Percentiles rank a stretch among this genome's conserved stretches.
Conservation (phyloP, 2,113 vertebrate genomes). For the Semnornis frantzii region DNA sequence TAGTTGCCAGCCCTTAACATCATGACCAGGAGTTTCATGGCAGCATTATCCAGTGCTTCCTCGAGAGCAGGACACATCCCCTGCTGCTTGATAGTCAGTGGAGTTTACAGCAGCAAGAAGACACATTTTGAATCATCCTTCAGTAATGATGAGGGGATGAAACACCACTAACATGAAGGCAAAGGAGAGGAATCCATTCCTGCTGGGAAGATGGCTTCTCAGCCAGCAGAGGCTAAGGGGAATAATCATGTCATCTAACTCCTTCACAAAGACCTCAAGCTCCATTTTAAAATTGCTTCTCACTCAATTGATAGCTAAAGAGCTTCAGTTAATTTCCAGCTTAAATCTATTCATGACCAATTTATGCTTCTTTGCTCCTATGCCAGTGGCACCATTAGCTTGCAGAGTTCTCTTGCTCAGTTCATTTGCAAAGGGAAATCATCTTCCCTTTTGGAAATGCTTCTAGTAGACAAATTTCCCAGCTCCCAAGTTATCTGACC, state of each 20-base stretch:
- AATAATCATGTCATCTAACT: not conserved
- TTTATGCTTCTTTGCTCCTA: not conserved
- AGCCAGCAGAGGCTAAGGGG: not conserved
- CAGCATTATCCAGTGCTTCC: not conserved
- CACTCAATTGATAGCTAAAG: not conserved
- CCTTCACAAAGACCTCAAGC: not conserved
- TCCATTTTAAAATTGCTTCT: not conserved
- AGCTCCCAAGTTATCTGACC: not conserved
- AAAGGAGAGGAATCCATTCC: not conserved
- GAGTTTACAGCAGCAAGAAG: not conserved
- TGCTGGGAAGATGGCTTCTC: not conserved
- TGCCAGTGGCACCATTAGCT: not conserved
- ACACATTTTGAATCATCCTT: not conserved
- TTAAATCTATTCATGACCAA: not conserved
- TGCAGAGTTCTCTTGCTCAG: not conserved
- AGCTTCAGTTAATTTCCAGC: not conserved
- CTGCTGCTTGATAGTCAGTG: not conserved
- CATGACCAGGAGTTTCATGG: accelerated
- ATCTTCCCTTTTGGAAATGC: not conserved
- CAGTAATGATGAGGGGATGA: not conserved
- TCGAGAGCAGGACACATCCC: not conserved
- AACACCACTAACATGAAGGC: accelerated
- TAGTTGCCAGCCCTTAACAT: not conserved
- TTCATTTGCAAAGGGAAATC: not conserved
- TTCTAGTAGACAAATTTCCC: conserved; percentile 12